Conservation (phyloP, 2,113 vertebrate genomes). For the Hippolais icterina region DNA sequence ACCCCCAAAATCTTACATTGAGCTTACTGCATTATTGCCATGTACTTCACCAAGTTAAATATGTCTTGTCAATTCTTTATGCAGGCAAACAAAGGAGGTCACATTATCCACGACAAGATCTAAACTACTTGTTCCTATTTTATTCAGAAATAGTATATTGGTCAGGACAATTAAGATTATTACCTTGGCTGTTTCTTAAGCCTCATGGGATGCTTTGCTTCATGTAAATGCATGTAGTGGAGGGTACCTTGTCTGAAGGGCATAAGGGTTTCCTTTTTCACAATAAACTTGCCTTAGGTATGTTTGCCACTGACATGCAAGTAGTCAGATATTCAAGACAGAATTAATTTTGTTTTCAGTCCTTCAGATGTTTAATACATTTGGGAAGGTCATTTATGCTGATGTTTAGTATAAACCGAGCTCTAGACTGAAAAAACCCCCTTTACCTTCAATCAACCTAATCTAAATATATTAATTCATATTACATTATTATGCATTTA, state of each 20-base stretch:
- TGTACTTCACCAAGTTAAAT: background rate
- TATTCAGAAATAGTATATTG: background rate
- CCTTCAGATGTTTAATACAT: background rate
- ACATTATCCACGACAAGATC: background rate
- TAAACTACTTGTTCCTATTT: background rate
- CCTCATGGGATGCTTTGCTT: background rate
- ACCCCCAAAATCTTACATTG: background rate
- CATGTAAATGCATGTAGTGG: background rate
- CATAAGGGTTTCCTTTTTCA: background rate
- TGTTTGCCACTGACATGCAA: background rate
- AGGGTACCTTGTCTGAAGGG: slow-evolving; percentile 1
- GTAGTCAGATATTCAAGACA: background rate
- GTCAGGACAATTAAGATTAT: background rate
- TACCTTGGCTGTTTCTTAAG: background rate
- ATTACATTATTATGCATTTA: background rate
- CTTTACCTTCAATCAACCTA: background rate
- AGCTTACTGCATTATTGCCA: background rate
- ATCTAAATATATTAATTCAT: background rate
- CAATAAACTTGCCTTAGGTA: background rate
- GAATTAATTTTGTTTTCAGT: slow-evolving; percentile 8
- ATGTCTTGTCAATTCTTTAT: background rate
- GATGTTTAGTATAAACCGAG: background rate
- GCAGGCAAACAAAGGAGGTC: background rate
- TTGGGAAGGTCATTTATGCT: slow-evolving; percentile 16
- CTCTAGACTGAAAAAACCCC: background rate